Base-by-base conservation (phyloP, 2,797 vertebrate species). In the Bradypus variegatus region DNA sequence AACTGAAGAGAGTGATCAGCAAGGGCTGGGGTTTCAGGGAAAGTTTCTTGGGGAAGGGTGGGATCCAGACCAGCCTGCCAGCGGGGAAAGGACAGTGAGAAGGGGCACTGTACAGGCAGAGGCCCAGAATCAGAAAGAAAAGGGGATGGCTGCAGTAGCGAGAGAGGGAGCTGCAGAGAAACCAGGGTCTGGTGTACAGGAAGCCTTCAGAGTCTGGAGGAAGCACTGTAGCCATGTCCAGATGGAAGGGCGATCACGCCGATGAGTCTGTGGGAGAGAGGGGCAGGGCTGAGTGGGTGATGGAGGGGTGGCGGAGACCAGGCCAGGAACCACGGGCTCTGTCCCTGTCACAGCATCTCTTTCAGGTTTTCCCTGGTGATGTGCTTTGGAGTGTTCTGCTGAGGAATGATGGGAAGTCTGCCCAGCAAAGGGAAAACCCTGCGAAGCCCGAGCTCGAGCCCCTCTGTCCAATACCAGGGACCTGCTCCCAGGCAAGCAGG, bases 381-480 rank as follows among this genome's bases (percentile, higher is more conserved):
- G 94, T 88, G 72, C 79, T 72, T 50, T 72, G 38, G 78, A 5
- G 21, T 86, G 19, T 73, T 53, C 81, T 86, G 62, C 69, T 76
- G 72, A 89, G 62, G 3, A 53, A 55, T 27, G 1, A 97, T 97
- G 97, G 97, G 97, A 94, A 96, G 82, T 81, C 92, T 95, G 65
- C 95, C 95, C 89, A 96, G 97, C 91, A 92, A 93, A 93, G 76
- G 80, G 86, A 96, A 94, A 72, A n/a, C 0, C 45, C 69, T 86
- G 25, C 33, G 72, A 27, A 76, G 1, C 7, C 67, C 84, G 70
- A n/a, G 0, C 60, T 5, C 36, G 3, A 0, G 0, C 1, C 50
- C 45, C 16, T 31, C 3, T 1, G 8, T 38, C 4, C 70, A 15
- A 75, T 58, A 12, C 91, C 93, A 41, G 50, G 64, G 62, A 10